A percentile compares a stretch with the other conserved stretches of the same genome.
Evolutionary conservation across 2,797 vertebrate species (phyloP).

Genomic region (Carduelis carduelis): DNA sequence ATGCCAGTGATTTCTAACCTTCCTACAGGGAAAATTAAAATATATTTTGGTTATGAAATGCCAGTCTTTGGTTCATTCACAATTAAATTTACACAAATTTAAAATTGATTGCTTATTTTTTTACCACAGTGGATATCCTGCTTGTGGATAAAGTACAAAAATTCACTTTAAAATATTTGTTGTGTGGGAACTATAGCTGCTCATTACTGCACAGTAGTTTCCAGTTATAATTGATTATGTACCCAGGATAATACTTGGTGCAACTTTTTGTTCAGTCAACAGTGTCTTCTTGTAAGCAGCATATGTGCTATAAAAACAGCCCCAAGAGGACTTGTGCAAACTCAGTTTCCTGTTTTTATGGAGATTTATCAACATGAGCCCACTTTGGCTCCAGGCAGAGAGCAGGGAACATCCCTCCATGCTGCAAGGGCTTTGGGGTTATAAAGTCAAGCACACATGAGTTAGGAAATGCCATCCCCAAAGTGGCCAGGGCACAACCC

Average conservation of each 20-base stretch:
- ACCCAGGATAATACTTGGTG: background rate
- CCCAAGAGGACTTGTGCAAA: background rate
- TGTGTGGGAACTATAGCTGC: background rate
- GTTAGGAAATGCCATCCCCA: background rate
- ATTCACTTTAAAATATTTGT: background rate
- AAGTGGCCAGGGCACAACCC: background rate
- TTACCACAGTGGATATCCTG: background rate
- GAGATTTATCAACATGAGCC: background rate
- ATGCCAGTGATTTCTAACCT: background rate
- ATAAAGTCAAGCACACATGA: background rate
- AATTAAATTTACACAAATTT: background rate
- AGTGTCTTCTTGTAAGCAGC: background rate
- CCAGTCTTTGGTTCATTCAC: background rate
- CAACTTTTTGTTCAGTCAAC: background rate
- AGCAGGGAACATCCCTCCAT: rapidly evolving
- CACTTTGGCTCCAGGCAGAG: background rate
- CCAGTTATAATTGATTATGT: background rate
- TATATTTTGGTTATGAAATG: background rate
- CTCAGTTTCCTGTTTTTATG: background rate
- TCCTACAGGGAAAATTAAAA: background rate
- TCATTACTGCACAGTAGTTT: background rate
- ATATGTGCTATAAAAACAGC: background rate
- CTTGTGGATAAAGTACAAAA: background rate
- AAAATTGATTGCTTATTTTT: background rate
- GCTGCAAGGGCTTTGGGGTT: background rate